phyloP scores from a whole-genome alignment of 1,140 invertebrate species.

The Drosophila tristis region DNA sequence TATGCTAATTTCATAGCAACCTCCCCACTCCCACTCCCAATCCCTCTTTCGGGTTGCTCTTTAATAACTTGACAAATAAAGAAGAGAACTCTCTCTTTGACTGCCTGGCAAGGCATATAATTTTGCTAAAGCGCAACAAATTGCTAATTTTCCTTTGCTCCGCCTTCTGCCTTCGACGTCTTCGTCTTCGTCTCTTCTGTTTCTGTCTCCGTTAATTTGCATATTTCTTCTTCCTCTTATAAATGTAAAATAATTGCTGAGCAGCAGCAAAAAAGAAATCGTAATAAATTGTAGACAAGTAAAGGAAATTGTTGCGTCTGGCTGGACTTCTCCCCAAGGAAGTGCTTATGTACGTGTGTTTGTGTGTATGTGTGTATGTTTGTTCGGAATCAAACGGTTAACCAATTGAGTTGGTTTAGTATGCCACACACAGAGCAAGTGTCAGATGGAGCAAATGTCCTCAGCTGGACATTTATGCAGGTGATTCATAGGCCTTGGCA shows the following conservation, averaged over 20 bases:
- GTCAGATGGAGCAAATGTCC: slow-evolving; percentile 24
- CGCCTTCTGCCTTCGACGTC: slow-evolving; percentile 9
- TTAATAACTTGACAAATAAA: slow-evolving; percentile 76
- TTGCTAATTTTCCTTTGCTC: slow-evolving; percentile 75
- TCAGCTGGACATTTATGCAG: slow-evolving; percentile 54
- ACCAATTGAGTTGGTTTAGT: slow-evolving; percentile 28
- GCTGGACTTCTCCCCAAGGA: not conserved
- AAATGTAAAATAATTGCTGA: slow-evolving; percentile 66
- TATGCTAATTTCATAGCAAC: slow-evolving; percentile 67
- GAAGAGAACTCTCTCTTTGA: slow-evolving; percentile 46
- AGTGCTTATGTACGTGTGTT: not conserved
- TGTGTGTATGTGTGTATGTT: not conserved
- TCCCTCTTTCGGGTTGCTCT: slow-evolving; percentile 8
- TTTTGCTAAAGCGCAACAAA: slow-evolving; percentile 79
- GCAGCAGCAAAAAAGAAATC: slow-evolving; percentile 45
- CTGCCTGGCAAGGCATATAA: slow-evolving; percentile 66
- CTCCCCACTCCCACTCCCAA: slow-evolving; percentile 4
- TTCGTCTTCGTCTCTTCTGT: slow-evolving; percentile 10
- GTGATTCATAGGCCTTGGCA: slow-evolving; percentile 62
- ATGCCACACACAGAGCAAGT: slow-evolving; percentile 51
- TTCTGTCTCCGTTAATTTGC: slow-evolving; percentile 63
- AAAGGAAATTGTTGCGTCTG: slow-evolving; percentile 53
- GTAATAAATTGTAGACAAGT: slow-evolving; percentile 60
- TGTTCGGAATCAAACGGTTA: slow-evolving; percentile 21
- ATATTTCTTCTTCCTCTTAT: slow-evolving; percentile 62